A percentile compares a stretch with the other conserved stretches of the same genome.
Evolutionary conservation across 2,113 vertebrate genomes (phyloP).

Genomic region (Genyomyrus donnyi): DNA sequence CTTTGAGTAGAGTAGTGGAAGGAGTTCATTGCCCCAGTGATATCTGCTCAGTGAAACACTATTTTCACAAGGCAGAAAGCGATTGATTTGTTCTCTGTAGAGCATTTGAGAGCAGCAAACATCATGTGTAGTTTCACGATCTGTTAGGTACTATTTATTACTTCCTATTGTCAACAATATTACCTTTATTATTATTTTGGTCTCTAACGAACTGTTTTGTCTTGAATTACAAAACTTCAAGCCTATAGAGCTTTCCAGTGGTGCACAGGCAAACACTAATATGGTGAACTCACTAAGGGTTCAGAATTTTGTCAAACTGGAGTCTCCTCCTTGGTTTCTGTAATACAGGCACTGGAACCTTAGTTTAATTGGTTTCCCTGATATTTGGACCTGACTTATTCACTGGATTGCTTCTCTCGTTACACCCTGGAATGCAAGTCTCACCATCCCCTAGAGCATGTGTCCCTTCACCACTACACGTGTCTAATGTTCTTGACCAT

Average conservation of each 20-base stretch:
- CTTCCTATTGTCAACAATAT: conserved; percentile 39
- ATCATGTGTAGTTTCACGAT: conserved; percentile 33
- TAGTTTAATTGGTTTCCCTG: not conserved
- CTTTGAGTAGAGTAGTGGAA: not conserved
- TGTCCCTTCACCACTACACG: not conserved
- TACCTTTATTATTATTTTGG: conserved; percentile 32
- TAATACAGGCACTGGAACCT: not conserved
- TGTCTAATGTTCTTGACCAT: not conserved
- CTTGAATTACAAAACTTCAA: conserved; percentile 21
- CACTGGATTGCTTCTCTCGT: not conserved
- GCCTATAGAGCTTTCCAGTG: conserved; percentile 35
- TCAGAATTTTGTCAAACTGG: not conserved
- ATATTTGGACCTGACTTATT: not conserved
- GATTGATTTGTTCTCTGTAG: conserved; percentile 48
- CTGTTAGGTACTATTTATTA: conserved; percentile 21
- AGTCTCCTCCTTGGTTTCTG: not conserved
- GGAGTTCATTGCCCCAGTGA: not conserved
- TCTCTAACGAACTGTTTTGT: conserved; percentile 23
- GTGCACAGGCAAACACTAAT: conserved; percentile 19
- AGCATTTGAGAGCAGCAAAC: conserved; percentile 61
- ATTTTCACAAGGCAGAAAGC: conserved; percentile 6
- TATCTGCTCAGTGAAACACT: not conserved
- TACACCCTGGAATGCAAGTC: not conserved
- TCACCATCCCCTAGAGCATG: not conserved
- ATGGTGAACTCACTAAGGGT: conserved; percentile 16